Base-by-base conservation (phyloP, 2,888 invertebrate species). In the Sthenelais limicola region DNA sequence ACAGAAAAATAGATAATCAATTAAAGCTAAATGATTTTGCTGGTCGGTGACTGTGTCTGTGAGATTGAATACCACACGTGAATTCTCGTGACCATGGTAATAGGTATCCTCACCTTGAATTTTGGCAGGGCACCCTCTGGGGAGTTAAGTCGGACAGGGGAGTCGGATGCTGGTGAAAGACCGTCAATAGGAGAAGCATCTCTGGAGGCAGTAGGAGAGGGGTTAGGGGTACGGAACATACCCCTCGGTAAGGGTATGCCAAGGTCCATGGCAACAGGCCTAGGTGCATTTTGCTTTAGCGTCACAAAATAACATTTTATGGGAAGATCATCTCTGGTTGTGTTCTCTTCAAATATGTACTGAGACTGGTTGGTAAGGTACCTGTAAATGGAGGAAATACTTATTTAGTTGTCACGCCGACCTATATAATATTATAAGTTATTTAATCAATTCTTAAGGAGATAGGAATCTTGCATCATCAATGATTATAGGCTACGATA, bases 171-270 rank as follows among this genome's bases (percentile, higher is more conserved):
- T 5, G 52, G 48, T 4, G 68, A 48, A 28, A 35, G 18, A 1
- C 51, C 51, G 3, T 52, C 51, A 1, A 51, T 28, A 33, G 70
- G 70, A 1, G 75, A 73, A 47, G 38, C 68, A 12, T 21, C 67
- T 2, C 67, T 48, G 32, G 74, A 74, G 72, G 51, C 38, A 15
- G 52, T 56, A 3, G 77, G 77, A 2, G 77, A 68, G 12, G 77
- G 74, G 58, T 68, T 72, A 9, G 77, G 77, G 43, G 77, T 76
- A 30, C 75, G 69, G 68, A 77, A 77, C 76, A 77, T 71, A 3
- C 77, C 76, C 32, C 62, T 33, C 18, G 74, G 74, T 0, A 71
- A 52, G 15, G 77, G 74, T n/a, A 77, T 43, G 9, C 72, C 71
- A 3, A 70, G 70, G 30, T 73, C 77, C 35, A 73, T 49, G 67